Percentiles rank a stretch among this genome's conserved stretches.
Conservation (phyloP, 2,113 vertebrate genomes). For the Phrynocephalus versicolor region DNA sequence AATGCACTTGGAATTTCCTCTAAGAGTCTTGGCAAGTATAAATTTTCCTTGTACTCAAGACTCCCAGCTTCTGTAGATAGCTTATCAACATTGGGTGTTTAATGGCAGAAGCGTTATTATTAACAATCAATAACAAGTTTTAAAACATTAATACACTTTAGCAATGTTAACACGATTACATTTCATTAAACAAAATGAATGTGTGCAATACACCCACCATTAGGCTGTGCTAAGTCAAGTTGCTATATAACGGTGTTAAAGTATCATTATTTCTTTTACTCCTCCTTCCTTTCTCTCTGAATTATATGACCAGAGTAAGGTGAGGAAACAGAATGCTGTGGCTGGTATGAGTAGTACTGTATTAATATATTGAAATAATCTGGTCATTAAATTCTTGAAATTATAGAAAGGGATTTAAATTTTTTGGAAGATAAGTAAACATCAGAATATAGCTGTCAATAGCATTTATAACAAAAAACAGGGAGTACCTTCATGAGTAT, state of each 20-base stretch:
- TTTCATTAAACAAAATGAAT: constrained; percentile 67
- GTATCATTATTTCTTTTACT: not conserved
- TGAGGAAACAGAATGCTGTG: not conserved
- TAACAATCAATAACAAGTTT: constrained; percentile 69
- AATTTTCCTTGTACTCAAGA: constrained; percentile 69
- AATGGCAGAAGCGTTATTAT: constrained; percentile 62
- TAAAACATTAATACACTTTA: constrained; percentile 63
- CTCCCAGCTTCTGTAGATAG: constrained; percentile 49
- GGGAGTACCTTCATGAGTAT: constrained; percentile 21
- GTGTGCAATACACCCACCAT: constrained; percentile 28
- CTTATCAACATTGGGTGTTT: constrained; percentile 66
- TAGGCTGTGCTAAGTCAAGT: constrained; percentile 46
- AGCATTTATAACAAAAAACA: constrained; percentile 19
- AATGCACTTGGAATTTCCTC: constrained; percentile 61
- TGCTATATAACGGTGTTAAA: constrained; percentile 27
- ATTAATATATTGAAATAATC: not conserved
- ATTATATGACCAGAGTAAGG: not conserved
- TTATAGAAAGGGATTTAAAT: not conserved
- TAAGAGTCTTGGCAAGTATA: constrained; percentile 65
- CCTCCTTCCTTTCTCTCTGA: not conserved
- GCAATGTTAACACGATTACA: constrained; percentile 60
- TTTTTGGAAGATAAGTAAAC: constrained; percentile 5
- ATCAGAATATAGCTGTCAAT: constrained; percentile 28
- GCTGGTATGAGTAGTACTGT: too few relatives aligned
- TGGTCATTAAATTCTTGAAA: not conserved